Evolutionary conservation across 2,888 invertebrate genomes (phyloP), one percentile per base, ranked within the genome.

Genomic region (Caenorhabditis drosophilae): DNA sequence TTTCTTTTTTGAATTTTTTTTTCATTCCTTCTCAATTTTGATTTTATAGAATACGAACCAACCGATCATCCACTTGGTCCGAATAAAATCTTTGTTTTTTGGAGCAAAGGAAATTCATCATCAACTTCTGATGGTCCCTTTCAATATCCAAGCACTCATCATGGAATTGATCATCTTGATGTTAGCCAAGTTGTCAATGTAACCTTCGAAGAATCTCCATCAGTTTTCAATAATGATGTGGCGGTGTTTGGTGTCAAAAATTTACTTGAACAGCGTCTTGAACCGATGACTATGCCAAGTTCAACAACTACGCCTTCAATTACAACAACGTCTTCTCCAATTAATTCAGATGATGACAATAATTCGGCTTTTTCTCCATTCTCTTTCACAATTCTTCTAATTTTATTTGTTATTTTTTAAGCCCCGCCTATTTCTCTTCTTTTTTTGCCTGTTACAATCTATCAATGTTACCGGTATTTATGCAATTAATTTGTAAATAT

Each of bases 1-100:
- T n/a, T n/a, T n/a, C n/a, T n/a, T n/a, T n/a, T n/a, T n/a, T n/a
- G n/a, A n/a, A n/a, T n/a, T n/a, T n/a, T n/a, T n/a, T n/a, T n/a
- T n/a, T n/a, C n/a, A n/a, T n/a, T n/a, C n/a, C n/a, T n/a, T n/a
- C n/a, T n/a, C n/a, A n/a, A n/a, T n/a, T n/a, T n/a, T n/a, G n/a
- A 44, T 27, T 35, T 56, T 73, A 27, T 61, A 78, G 80, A 80
- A 62, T 76, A 80, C 48, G 81, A 81, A 42, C 81, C 81, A n/a
- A 75, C 81, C 1, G 81, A 81, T 38, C 81, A 82, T 45, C 81
- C 81, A 18, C 56, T 81, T 7, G 81, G 81, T 12, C 81, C 81
- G 0, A 73, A 75, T 20, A 60, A 68, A 23, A 57, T 78, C 11
- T 63, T 76, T 26, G 70, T 76, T 11, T 64, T 76, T 23, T 78